Base-by-base conservation (phyloP, 2,113 vertebrate genomes). In the Chunga burmeisteri region DNA sequence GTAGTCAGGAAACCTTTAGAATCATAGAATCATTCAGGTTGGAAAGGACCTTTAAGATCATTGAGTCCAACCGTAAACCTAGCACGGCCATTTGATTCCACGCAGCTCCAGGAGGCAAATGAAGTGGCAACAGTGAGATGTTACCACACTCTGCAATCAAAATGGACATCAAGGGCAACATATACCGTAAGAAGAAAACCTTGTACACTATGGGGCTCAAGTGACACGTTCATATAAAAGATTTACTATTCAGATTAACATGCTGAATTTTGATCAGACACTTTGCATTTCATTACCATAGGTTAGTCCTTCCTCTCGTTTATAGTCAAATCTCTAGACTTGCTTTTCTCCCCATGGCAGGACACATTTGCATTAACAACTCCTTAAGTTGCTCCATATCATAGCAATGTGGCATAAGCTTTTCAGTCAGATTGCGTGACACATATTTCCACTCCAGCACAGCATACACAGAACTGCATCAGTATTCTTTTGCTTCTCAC, bases 201-300 rank as follows among this genome's bases (percentile, higher is more conserved):
- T 47, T 14, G 42, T 13, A 87, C 58, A 46, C 62, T 70, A 87
- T 52, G 73, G 78, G 73, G 67, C 93, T 94, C 74, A n/a, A 95
- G 91, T 22, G 83, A 95, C 89, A 82, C 62, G 66, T 93, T 94
- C 94, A 87, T 80, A 94, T 79, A 91, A 94, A 96, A 87, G 88
- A 94, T 93, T 94, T 96, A 97, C 86, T 96, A 56, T 85, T 85
- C 86, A 95, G 89, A 94, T 94, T 93, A 95, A 87, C 78, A 56
- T 42, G 38, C 66, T 91, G 96, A 91, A 96, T 97, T 96, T 93
- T 95, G 95, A 97, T 94, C 66, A 97, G 93, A 94, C 38, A 79
- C 74, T 96, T 94, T 87, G 87, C 91, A 96, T 95, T 94, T 94
- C 77, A 95, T 97, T 97, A 95, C 50, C 86, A 62, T 85, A 85